Percentiles rank a stretch among this genome's conserved stretches.
Conservation (phyloP, 1,140 invertebrate species). For the Gryon sp. region DNA sequence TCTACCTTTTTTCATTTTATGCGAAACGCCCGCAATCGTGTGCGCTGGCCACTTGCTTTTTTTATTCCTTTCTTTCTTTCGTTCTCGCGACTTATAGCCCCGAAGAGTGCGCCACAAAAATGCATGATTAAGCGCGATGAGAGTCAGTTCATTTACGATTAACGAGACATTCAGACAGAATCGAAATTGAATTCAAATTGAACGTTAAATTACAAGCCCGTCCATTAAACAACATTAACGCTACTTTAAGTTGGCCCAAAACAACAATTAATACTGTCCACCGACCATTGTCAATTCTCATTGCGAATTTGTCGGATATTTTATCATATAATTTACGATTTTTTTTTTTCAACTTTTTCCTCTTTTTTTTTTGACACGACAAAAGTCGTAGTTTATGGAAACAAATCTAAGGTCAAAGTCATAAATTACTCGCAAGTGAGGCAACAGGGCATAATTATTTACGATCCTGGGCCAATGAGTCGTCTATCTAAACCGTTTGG, state of each 20-base stretch:
- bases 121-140: conserved; percentile 44
- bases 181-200: conserved; percentile 61
- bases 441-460: conserved; percentile 26
- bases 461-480: conserved; percentile 16
- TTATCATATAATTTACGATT: conserved; percentile 15
- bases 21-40: conserved; percentile 54
- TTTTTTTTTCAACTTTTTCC: no score
- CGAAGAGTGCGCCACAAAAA: conserved; percentile 13
- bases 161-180: conserved; percentile 51
- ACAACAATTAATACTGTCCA: conserved; percentile 20
- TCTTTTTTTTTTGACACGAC: conserved; percentile 8
- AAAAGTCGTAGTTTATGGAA: conserved; percentile 13
- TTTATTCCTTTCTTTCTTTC: no score
- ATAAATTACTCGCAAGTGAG: conserved; percentile 37
- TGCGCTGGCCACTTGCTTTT: conserved; percentile 26
- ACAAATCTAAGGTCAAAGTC: conserved; percentile 40
- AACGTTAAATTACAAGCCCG: conserved; percentile 28
- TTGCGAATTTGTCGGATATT: not conserved
- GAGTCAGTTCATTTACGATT: conserved; percentile 54
- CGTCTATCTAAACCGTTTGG: not conserved
- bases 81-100: conserved; percentile 37
- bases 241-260: conserved; percentile 27
- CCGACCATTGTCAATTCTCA: no score
- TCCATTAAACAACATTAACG: conserved; percentile 40
- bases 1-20: conserved; percentile 58